Percentiles rank a stretch among this genome's conserved stretches.
phyloP scores from a whole-genome alignment of 2,888 invertebrate genomes.

The Drosophila barbarae region DNA sequence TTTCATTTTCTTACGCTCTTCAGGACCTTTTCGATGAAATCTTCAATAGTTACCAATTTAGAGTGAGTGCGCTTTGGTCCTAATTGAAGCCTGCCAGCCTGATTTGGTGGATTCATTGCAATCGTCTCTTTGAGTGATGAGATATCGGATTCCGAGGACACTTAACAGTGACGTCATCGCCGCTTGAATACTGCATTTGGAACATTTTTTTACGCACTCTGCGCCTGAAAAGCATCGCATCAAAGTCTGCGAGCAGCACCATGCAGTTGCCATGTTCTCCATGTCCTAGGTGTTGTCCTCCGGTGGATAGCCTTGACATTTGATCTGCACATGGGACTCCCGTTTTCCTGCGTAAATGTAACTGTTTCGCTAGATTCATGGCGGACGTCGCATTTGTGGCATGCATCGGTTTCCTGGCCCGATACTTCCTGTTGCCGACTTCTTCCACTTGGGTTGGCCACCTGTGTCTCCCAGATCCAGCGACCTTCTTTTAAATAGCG shows the following conservation, averaged over 20 bases:
- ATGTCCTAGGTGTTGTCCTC: constrained; percentile 49
- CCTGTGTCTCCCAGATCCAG: background rate
- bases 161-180: too few relatives aligned
- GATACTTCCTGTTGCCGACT: background rate
- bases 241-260: constrained; percentile 34
- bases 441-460: background rate
- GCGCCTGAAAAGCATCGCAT: constrained; percentile 12
- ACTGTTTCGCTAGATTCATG: background rate
- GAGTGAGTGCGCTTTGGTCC: background rate
- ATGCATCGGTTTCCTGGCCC: background rate
- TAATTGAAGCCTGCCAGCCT: background rate
- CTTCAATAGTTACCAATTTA: background rate
- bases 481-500: background rate
- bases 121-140: background rate
- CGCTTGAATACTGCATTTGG: too few relatives aligned
- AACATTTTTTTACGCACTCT: background rate
- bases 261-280: constrained; percentile 32
- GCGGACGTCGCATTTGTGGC: background rate
- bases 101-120: background rate
- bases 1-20: background rate
- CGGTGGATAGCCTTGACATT: constrained; percentile 35
- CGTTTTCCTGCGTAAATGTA: constrained; percentile 38
- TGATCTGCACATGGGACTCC: constrained; percentile 27
- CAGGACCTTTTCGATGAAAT: too few relatives aligned
- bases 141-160: background rate